phyloP scores from a whole-genome alignment of 2,888 invertebrate species.

The Dryobotodes eremita region DNA sequence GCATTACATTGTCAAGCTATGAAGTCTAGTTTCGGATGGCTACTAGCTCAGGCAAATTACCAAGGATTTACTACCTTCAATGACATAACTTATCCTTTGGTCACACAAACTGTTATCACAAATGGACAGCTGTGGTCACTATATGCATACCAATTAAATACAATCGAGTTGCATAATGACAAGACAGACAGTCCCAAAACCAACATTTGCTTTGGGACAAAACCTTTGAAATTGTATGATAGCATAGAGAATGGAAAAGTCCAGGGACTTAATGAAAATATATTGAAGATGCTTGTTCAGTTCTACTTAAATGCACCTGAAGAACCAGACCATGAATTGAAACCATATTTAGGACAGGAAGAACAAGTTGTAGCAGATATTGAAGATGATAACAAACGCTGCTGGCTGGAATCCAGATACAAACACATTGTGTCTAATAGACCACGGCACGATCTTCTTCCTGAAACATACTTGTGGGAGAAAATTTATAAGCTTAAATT shows the following conservation, averaged over 20 bases:
- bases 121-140: constrained; percentile 97
- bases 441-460: constrained; percentile 90
- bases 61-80: constrained; percentile 97
- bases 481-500: constrained; percentile 94
- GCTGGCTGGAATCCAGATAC: constrained; percentile 93
- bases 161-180: constrained; percentile 92
- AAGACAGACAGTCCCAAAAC: constrained; percentile 92
- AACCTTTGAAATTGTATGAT: constrained; percentile 94
- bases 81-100: constrained; percentile 97
- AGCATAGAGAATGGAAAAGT: constrained; percentile 93
- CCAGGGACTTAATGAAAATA: constrained; percentile 95
- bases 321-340: constrained; percentile 91
- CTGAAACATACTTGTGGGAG: constrained; percentile 96
- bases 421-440: constrained; percentile 93
- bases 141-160: constrained; percentile 98
- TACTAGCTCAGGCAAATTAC: constrained; percentile 94
- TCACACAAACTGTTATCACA: constrained; percentile 96
- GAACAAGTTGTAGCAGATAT: constrained; percentile 92
- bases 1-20: constrained; percentile 94
- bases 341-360: constrained; percentile 93
- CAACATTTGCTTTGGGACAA: constrained; percentile 95
- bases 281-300: constrained; percentile 93
- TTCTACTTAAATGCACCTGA: constrained; percentile 94
- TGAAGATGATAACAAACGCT: constrained; percentile 92
- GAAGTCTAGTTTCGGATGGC: constrained; percentile 95